Percentiles rank a stretch among this genome's conserved stretches.
Evolutionary conservation across 2,888 invertebrate species (phyloP).

Genomic region (Amorpha juglandis): DNA sequence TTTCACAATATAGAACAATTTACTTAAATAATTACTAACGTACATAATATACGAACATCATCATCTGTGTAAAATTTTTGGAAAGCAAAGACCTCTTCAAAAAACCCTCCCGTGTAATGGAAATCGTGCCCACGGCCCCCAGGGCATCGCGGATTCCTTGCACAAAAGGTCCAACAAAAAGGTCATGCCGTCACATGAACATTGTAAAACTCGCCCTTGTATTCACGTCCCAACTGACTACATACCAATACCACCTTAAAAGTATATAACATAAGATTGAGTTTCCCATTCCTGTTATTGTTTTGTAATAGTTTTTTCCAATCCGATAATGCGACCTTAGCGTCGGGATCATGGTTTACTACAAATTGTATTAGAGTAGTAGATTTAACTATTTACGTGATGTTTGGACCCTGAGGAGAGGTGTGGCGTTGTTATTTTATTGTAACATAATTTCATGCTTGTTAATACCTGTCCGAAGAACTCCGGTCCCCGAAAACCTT

Average conservation of each 20-base stretch:
- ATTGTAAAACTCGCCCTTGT: slow-evolving; percentile 80
- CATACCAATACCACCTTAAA: slow-evolving; percentile 64
- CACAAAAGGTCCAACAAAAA: slow-evolving; percentile 82
- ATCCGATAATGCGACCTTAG: slow-evolving; percentile 84
- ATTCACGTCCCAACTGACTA: slow-evolving; percentile 53
- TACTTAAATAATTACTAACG: slow-evolving; percentile 31
- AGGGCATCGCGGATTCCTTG: slow-evolving; percentile 76
- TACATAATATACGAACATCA: slow-evolving; percentile 49
- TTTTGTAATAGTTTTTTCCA: slow-evolving; percentile 81
- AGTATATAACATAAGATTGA: slow-evolving; percentile 49
- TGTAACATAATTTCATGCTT: slow-evolving; percentile 1
- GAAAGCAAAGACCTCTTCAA: slow-evolving; percentile 66
- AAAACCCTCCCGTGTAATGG: slow-evolving; percentile 81
- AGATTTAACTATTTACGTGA: slow-evolving; percentile 79
- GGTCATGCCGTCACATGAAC: slow-evolving; percentile 82
- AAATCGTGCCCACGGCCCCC: slow-evolving; percentile 77
- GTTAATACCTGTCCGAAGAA: background rate
- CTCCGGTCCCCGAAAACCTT: background rate
- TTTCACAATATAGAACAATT: too few species aligned
- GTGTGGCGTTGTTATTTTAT: slow-evolving; percentile 16
- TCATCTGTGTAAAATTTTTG: slow-evolving; percentile 55
- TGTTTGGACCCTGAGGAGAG: slow-evolving; percentile 10
- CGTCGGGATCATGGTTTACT: slow-evolving; percentile 83
- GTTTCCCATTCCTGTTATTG: slow-evolving; percentile 52
- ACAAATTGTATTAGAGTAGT: slow-evolving; percentile 84